Evolutionary conservation across 2,888 invertebrate genomes (phyloP).

Genomic region (Epirrita christyi): DNA sequence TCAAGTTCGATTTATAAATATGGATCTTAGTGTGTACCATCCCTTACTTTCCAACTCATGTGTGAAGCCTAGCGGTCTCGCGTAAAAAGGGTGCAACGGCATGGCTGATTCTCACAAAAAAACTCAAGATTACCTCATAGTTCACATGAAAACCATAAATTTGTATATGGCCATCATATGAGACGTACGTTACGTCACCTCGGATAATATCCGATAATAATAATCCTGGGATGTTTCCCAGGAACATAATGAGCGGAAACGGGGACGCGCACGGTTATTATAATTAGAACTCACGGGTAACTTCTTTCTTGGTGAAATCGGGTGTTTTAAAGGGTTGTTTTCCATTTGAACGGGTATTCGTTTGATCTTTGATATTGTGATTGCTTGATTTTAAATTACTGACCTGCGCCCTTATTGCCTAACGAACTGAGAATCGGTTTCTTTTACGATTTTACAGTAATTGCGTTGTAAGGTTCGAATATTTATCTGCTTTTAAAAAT

Average conservation of each 20-base stretch:
- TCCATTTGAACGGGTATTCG: constrained; percentile 18
- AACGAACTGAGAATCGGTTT: too few species aligned
- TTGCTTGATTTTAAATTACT: constrained; percentile 18
- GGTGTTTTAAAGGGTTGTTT: constrained; percentile 16
- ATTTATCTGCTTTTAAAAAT: too few species aligned
- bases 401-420: not conserved
- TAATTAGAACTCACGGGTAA: constrained; percentile 38
- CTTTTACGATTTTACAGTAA: not conserved
- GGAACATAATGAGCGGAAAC: constrained; percentile 40
- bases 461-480: not conserved
- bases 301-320: constrained; percentile 18
- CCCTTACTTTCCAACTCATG: not conserved
- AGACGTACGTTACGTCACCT: too few species aligned
- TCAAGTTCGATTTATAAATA: too few species aligned
- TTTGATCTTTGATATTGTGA: constrained; percentile 14
- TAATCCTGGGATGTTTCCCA: constrained; percentile 3
- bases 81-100: constrained; percentile 7
- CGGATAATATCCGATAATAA: not conserved
- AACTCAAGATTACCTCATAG: too few species aligned
- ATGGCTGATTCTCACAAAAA: too few species aligned
- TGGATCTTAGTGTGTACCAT: not conserved
- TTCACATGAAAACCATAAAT: too few species aligned
- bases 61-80: constrained; percentile 10
- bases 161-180: too few species aligned
- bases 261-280: constrained; percentile 34